A percentile compares a stretch with the other conserved stretches of the same genome.
These are phyloP conservation scores for Azemiops feae DNA, from an alignment of 2,113 vertebrate species.

Conservation along the genomic window DNA sequence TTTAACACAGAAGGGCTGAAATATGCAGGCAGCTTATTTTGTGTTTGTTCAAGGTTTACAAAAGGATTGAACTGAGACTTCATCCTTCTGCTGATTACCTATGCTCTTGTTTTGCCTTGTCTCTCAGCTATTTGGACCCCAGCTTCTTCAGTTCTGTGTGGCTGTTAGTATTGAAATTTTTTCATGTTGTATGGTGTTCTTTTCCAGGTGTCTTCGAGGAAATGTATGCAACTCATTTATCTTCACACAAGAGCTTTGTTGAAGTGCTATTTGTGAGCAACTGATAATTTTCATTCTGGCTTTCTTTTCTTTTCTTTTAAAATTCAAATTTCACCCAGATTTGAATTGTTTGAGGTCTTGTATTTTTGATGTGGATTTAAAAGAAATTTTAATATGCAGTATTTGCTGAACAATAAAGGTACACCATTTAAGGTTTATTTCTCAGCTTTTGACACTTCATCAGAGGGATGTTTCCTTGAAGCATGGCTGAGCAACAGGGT, in stretches of 20 bases:
- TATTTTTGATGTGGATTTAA: slow-evolving; percentile 56
- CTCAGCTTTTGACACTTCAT: neutral
- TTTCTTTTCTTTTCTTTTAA: neutral
- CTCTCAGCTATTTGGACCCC: neutral
- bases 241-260: slow-evolving; percentile 11
- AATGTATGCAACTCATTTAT: slow-evolving; percentile 18
- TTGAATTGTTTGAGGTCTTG: slow-evolving; percentile 49
- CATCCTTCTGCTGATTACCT: slow-evolving; percentile 9
- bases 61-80: neutral
- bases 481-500: neutral
- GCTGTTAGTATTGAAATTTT: slow-evolving; percentile 10
- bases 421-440: slow-evolving; percentile 36
- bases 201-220: slow-evolving; percentile 19
- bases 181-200: neutral
- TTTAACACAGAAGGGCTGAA: neutral
- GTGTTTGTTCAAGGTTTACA: slow-evolving; percentile 27
- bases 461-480: slow-evolving; percentile 13
- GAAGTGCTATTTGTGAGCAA: slow-evolving; percentile 49
- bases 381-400: slow-evolving; percentile 49
- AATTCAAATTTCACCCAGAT: neutral
- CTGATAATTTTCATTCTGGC: slow-evolving; percentile 49
- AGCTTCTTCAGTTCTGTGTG: neutral
- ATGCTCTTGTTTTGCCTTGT: accelerated
- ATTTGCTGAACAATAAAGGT: slow-evolving; percentile 61
- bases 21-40: accelerated